Evolutionary conservation across 2,113 vertebrate species (phyloP).

Genomic region (Thermophis baileyi): DNA sequence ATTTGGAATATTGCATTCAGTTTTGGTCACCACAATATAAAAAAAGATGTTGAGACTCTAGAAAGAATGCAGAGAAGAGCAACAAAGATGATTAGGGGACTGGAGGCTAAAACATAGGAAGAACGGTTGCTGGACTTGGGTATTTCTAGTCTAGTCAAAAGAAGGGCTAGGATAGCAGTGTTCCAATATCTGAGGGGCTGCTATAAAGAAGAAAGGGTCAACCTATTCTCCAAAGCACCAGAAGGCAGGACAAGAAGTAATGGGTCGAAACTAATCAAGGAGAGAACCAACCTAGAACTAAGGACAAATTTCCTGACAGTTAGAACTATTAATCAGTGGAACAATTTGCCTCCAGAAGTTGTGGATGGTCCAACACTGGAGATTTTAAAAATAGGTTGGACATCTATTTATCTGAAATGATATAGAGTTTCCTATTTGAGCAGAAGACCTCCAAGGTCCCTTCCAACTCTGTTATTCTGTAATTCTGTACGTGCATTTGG

Average conservation of each 20-base stretch:
- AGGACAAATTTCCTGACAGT: neutral
- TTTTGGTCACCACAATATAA: neutral
- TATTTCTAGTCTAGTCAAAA: neutral
- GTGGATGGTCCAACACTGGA: neutral
- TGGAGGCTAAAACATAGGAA: neutral
- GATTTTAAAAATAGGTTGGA: neutral
- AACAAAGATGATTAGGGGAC: neutral
- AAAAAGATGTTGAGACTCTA: neutral
- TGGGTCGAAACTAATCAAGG: neutral
- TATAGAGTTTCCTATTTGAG: neutral
- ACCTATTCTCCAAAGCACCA: neutral
- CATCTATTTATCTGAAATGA: neutral
- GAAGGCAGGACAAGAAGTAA: neutral
- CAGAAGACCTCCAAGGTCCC: neutral
- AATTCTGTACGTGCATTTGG: neutral
- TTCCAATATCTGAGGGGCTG: neutral
- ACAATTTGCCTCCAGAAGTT: neutral
- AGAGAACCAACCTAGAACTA: neutral
- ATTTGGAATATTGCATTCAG: neutral
- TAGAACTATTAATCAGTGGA: neutral
- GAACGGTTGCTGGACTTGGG: neutral
- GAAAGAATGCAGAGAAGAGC: neutral
- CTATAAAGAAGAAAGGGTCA: neutral
- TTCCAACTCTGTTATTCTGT: neutral
- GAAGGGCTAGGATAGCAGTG: neutral